Conservation (phyloP, 2,888 invertebrate species). For the Scaptomyza parva region DNA sequence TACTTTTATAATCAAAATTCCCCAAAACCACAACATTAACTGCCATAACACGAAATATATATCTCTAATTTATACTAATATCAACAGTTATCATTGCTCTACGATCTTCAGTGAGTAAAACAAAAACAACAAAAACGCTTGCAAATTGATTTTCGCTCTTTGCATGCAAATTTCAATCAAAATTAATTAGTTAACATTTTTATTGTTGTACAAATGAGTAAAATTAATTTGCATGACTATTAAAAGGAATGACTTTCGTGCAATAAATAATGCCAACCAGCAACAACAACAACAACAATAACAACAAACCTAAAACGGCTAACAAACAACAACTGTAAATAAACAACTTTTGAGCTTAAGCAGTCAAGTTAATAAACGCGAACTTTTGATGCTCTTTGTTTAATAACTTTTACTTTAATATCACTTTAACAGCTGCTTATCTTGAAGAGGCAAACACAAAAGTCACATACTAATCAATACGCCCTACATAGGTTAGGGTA, state of each 20-base stretch:
- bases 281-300: constrained; percentile 44
- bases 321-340: constrained; percentile 57
- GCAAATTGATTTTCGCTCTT: constrained; percentile 81
- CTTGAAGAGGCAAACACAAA: background rate
- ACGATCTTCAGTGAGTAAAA: constrained; percentile 50
- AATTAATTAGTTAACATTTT: constrained; percentile 83
- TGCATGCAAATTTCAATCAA: constrained; percentile 84
- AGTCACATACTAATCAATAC: background rate
- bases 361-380: background rate
- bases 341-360: constrained; percentile 44
- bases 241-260: constrained; percentile 81
- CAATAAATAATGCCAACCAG: constrained; percentile 69
- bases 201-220: constrained; percentile 83
- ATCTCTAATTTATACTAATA: constrained; percentile 33
- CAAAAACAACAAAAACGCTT: too few relatives aligned
- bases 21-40: constrained; percentile 24
- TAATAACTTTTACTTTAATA: background rate
- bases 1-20: constrained; percentile 45
- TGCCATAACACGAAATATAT: constrained; percentile 16
- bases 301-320: constrained; percentile 39
- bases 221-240: constrained; percentile 83
- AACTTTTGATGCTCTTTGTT: constrained; percentile 30
- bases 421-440: background rate
- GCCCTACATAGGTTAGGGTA: constrained; percentile 50
- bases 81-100: constrained; percentile 44